A percentile compares a stretch with the other conserved stretches of the same genome.
These are phyloP conservation scores for Acleris holmiana DNA, from an alignment of 2,888 invertebrate species.

Conservation along the genomic window DNA sequence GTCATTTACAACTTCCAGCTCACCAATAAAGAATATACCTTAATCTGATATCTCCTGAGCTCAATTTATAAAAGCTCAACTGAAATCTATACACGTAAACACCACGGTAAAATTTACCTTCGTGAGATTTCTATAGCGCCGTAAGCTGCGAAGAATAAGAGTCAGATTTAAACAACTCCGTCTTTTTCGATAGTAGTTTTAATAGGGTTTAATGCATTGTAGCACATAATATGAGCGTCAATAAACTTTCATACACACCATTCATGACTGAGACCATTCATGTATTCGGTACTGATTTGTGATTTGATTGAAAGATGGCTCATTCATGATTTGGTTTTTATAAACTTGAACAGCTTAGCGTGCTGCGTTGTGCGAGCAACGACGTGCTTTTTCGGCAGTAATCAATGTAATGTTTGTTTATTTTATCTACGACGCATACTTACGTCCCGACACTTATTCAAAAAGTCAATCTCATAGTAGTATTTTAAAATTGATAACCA, in stretches of 20 bases:
- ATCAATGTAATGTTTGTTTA: too few relatives aligned
- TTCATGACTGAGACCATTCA: constrained; percentile 70
- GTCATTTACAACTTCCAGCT: constrained; percentile 46
- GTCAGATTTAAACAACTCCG: neutral
- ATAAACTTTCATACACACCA: constrained; percentile 64
- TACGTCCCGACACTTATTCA: too few relatives aligned
- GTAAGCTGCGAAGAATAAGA: neutral
- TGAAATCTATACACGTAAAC: constrained; percentile 19
- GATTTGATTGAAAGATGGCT: constrained; percentile 49
- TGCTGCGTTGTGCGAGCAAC: neutral
- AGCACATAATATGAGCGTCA: constrained; percentile 52
- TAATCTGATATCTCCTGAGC: constrained; percentile 1
- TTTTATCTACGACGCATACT: too few relatives aligned
- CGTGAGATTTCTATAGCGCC: neutral
- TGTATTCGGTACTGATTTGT: constrained; percentile 49
- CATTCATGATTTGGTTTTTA: constrained; percentile 46
- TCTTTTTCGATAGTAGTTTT: neutral
- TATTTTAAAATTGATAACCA: too few relatives aligned
- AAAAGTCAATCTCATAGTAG: too few relatives aligned
- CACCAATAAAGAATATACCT: constrained; percentile 13
- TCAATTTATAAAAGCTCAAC: constrained; percentile 6
- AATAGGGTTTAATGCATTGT: constrained; percentile 27
- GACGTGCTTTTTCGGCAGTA: too few relatives aligned
- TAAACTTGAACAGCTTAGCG: constrained; percentile 15
- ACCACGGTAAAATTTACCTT: neutral